Evolutionary conservation across 2,113 vertebrate species (phyloP).

Genomic region (Camelus bactrianus): DNA sequence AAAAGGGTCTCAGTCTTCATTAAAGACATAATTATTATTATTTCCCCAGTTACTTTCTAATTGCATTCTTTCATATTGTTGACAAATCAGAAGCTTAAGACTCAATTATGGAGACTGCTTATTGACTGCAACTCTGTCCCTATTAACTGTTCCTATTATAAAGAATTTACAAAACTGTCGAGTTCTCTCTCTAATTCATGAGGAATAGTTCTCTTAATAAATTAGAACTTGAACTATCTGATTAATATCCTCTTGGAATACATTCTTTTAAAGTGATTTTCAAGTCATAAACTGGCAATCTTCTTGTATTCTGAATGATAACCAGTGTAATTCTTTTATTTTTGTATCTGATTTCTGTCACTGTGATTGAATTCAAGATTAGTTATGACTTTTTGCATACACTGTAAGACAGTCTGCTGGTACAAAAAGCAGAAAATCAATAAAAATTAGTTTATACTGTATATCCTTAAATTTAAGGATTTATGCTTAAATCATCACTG

Average conservation of each 20-base stretch:
- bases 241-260: constrained; percentile 75
- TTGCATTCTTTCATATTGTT: constrained; percentile 72
- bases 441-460: constrained; percentile 56
- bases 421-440: constrained; percentile 28
- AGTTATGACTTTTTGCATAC: constrained; percentile 54
- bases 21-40: constrained; percentile 57
- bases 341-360: constrained; percentile 75
- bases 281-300: constrained; percentile 62
- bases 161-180: constrained; percentile 66
- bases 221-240: constrained; percentile 69
- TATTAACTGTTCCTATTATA: constrained; percentile 69
- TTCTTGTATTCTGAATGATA: constrained; percentile 76
- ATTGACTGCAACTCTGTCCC: constrained; percentile 62
- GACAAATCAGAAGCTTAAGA: constrained; percentile 76
- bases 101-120: constrained; percentile 78
- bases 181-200: constrained; percentile 65
- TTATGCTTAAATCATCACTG: neutral
- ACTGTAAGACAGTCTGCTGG: constrained; percentile 27
- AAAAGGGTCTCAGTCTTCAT: constrained; percentile 73
- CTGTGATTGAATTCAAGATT: constrained; percentile 73
- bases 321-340: constrained; percentile 67
- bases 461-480: neutral
- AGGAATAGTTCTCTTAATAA: constrained; percentile 69
- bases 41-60: constrained; percentile 73
- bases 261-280: constrained; percentile 73